These are phyloP conservation scores for Phaethornis superciliosus DNA, from an alignment of 2,113 vertebrate genomes.

Conservation along the genomic window DNA sequence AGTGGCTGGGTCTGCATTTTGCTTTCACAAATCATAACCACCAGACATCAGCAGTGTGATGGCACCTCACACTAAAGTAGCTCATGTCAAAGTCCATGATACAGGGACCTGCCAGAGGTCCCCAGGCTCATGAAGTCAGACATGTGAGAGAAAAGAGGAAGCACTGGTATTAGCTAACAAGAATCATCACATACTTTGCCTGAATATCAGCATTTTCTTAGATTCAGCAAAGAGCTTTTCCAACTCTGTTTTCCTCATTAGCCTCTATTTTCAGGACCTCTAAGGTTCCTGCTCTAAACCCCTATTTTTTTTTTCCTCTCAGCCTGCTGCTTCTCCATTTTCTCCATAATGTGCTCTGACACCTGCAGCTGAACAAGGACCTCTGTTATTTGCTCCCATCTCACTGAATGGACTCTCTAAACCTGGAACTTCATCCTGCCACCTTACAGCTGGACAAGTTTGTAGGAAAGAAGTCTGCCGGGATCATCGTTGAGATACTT, in stretches of 20 bases:
- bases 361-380: neutral
- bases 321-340: neutral
- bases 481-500: neutral
- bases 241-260: slow-evolving; percentile 10
- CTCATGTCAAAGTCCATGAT: neutral
- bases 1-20: neutral
- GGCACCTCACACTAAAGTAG: neutral
- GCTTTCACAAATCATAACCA: neutral
- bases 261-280: neutral
- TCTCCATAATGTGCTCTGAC: neutral
- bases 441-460: neutral
- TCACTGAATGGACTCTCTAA: neutral
- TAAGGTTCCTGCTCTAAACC: neutral
- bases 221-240: neutral
- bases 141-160: neutral
- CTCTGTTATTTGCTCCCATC: neutral
- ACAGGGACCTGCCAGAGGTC: neutral
- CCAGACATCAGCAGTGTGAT: fast-evolving
- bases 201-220: neutral
- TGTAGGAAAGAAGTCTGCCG: neutral
- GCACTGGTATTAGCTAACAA: neutral
- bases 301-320: neutral
- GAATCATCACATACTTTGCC: neutral
- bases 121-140: neutral
- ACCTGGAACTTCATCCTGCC: neutral